Percentiles rank a stretch among this genome's conserved stretches.
Evolutionary conservation across 1,140 invertebrate species (phyloP).

Genomic region (Drosophila tani): DNA sequence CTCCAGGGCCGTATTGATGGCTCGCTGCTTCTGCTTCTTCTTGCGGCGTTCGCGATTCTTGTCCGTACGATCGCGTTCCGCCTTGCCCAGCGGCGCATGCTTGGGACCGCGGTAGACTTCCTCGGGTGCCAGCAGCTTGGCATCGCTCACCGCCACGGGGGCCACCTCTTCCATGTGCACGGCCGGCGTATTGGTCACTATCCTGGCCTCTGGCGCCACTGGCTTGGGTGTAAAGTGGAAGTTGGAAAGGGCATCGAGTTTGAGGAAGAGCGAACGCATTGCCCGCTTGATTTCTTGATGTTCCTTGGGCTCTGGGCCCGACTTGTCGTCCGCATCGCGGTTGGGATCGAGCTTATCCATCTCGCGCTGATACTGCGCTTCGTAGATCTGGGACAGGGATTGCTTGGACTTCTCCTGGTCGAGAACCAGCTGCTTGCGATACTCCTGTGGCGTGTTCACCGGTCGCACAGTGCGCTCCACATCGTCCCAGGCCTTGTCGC

Average conservation of each 20-base stretch:
- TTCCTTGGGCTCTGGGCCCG: conserved; percentile 89
- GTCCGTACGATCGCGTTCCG: conserved; percentile 94
- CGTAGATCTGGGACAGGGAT: conserved; percentile 97
- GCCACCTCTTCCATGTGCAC: conserved; percentile 98
- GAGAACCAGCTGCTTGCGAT: conserved; percentile 95
- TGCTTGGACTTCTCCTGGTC: conserved; percentile 98
- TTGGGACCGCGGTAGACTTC: conserved; percentile 94
- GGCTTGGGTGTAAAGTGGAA: conserved; percentile 97
- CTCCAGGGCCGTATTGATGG: conserved; percentile 87
- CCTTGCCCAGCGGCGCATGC: conserved; percentile 91
- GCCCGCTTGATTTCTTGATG: conserved; percentile 91
- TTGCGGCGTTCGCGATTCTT: conserved; percentile 94
- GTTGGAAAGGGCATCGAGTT: conserved; percentile 97
- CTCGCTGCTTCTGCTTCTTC: conserved; percentile 93
- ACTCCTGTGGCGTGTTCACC: conserved; percentile 92
- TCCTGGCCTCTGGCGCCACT: conserved; percentile 94
- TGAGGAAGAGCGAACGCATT: conserved; percentile 92
- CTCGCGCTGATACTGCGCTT: conserved; percentile 95
- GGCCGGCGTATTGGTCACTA: conserved; percentile 96
- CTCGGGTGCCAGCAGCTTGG: conserved; percentile 95
- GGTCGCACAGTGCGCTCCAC: conserved; percentile 96
- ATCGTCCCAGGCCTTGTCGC: conserved; percentile 98
- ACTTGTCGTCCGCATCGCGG: conserved; percentile 85
- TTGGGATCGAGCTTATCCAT: conserved; percentile 89
- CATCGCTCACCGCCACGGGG: conserved; percentile 93